Conservation (phyloP, 53 echinoderm and acorn worm genomes). For the Crossaster papposus region DNA sequence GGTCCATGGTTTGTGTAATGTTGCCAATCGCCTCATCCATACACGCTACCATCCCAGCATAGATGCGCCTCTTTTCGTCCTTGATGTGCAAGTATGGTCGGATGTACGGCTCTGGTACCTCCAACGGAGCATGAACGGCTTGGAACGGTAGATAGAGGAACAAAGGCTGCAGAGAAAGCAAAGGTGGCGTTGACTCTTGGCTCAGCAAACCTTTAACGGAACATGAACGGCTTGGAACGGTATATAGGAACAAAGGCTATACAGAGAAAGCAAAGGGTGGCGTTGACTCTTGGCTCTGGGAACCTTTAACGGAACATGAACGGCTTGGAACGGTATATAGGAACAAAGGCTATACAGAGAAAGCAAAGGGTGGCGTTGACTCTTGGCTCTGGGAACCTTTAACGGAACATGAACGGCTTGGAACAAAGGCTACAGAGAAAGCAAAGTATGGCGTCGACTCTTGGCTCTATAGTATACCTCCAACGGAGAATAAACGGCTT, state of each 20-base stretch:
- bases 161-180: constrained; percentile 67
- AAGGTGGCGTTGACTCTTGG: too few relatives aligned
- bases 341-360: constrained; percentile 75
- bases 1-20: constrained; percentile 70
- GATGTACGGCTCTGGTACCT: constrained; percentile 77
- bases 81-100: constrained; percentile 53
- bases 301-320: constrained; percentile 87
- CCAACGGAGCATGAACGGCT: constrained; percentile 85
- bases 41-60: constrained; percentile 59
- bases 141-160: constrained; percentile 90
- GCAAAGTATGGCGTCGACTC: too few relatives aligned
- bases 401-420: too few relatives aligned
- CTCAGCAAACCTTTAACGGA: too few relatives aligned
- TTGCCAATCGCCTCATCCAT: constrained; percentile 70
- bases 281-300: too few relatives aligned
- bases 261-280: too few relatives aligned
- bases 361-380: too few relatives aligned
- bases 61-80: constrained; percentile 20
- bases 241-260: constrained; percentile 88
- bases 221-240: too few relatives aligned
- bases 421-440: too few relatives aligned
- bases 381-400: too few relatives aligned
- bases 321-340: constrained; percentile 90
- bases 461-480: constrained; percentile 74
- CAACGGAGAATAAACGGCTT: constrained; percentile 86